Base-by-base conservation (phyloP, 2,797 vertebrate genomes). In the Phylloscopus collybita region DNA sequence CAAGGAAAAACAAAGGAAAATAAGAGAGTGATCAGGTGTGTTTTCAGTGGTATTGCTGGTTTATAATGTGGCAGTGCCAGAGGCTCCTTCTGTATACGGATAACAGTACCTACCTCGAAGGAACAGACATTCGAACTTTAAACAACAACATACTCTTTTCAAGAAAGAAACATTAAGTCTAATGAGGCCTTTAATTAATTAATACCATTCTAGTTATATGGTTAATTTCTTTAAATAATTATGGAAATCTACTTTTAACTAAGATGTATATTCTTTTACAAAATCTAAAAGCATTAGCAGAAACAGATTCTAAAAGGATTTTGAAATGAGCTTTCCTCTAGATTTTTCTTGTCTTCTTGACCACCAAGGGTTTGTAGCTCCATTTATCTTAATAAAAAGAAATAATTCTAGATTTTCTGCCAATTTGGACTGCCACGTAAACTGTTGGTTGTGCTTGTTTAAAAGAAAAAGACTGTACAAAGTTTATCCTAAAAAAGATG, bases 401-500 rank as follows among this genome's bases (percentile, higher is more conserved):
- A 94, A 91, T 78, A 64, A 76, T 81, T 92, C 38, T 86, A 74
- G 66, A 25, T 76, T 88, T 93, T 66, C 65, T 87, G 60, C 82
- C 80, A 89, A 1, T 93, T 89, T 92, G 50, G 71, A 94, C 92
- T 96, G 51, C 78, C 57, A 88, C 60, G 88, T 91, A 79, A 96
- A 89, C 57, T 79, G 29, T 73, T 95, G 61, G 45, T 93, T 90
- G 50, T 87, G 34, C 78, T 90, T 92, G 11, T 95, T 62, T 22
- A 4, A 62, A 73, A 89, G 65, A 36, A 50, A 34, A 59, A n/a
- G 26, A 44, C 62, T 92, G 13, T 80, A 56, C 66, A 90, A 86
- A 92, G 20, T 83, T 88, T 92, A 67, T 96, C 80, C 76, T 92
- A 86, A 86, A 94, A 62, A 81, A 90, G 72, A 83, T 94, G 71